Base-by-base conservation (phyloP, 2,888 invertebrate genomes). In the Macaria liturata region DNA sequence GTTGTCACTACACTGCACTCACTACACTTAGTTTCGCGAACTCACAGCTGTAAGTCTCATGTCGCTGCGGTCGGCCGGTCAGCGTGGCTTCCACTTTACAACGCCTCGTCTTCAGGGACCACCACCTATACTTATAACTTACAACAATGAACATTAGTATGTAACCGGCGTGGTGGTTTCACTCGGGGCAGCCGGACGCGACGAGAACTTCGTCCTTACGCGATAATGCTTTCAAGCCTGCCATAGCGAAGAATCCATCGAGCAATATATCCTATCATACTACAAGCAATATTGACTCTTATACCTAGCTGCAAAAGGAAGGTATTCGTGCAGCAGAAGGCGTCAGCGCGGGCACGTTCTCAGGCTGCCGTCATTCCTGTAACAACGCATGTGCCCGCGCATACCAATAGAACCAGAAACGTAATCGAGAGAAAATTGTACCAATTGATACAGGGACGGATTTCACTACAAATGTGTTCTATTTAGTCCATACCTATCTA, bases 391-490 rank as follows among this genome's bases (percentile, higher is more conserved):
- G 78, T 74, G 70, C 65, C 63, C 63, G 66, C 75, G 87, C 87
- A 91, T 91, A 85, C 80, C 66, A 85, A 91, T 83, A 70, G 67
- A 77, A 80, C 67, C 70, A 70, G 74, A 74, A 80, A 86, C 87
- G 90, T 91, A 91, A 91, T 86, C 82, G 76, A 79, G 89, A 83
- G 91, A 90, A 91, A 90, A 90, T 84, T 86, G 83, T 86, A 85
- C 75, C 79, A 81, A 61, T 52, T 39, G 31, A 6, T 3, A 50
- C 86, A 84, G 89, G 66, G 71, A 60, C 62, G 83, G 51, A 81
- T 57, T 76, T 31, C 32, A 51, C 7, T 42, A 9, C 34, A 37
- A 3, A 6, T 2, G 7, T 7, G 4, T 37, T 4, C 34, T 37
- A 37, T 6, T 37, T 37, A 6, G 34, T 37, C 34, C 5, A 4